phyloP scores from a whole-genome alignment of 2,888 invertebrate genomes.

The Temnothorax rugatulus region DNA sequence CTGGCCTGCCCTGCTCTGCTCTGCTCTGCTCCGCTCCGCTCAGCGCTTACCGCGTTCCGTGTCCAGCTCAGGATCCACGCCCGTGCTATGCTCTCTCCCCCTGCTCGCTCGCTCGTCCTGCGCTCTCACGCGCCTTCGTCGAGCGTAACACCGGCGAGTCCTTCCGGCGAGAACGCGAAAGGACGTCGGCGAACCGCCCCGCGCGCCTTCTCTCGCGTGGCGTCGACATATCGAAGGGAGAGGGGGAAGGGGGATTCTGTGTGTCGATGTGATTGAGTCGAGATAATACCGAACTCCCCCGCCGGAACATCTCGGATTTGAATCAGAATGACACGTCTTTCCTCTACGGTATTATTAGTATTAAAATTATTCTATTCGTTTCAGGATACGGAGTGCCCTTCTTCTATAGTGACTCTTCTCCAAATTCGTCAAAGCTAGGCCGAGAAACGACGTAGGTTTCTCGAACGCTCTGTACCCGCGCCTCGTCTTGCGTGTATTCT shows the following conservation, averaged over 20 bases:
- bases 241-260: neutral
- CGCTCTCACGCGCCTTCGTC: constrained; percentile 72
- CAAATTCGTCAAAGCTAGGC: neutral
- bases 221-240: neutral
- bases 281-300: neutral
- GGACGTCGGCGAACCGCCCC: constrained; percentile 30
- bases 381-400: neutral
- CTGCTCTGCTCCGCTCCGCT: constrained; percentile 66
- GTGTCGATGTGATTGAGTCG: neutral
- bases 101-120: constrained; percentile 66
- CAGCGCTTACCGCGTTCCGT: constrained; percentile 71
- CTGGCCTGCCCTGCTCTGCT: constrained; percentile 78
- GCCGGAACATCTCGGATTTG: neutral
- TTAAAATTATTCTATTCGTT: constrained; percentile 14
- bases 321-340: neutral
- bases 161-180: constrained; percentile 63
- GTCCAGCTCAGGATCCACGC: constrained; percentile 76
- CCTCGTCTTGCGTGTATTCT: constrained; percentile 36
- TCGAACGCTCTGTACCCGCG: constrained; percentile 4
- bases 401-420: neutral
- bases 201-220: neutral
- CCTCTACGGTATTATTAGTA: neutral
- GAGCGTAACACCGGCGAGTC: constrained; percentile 73
- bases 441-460: neutral
- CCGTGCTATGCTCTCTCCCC: constrained; percentile 19